Percentiles rank a stretch among this genome's conserved stretches.
These are phyloP conservation scores for Heliconius aoede DNA, from an alignment of 2,888 invertebrate species.

Conservation along the genomic window DNA sequence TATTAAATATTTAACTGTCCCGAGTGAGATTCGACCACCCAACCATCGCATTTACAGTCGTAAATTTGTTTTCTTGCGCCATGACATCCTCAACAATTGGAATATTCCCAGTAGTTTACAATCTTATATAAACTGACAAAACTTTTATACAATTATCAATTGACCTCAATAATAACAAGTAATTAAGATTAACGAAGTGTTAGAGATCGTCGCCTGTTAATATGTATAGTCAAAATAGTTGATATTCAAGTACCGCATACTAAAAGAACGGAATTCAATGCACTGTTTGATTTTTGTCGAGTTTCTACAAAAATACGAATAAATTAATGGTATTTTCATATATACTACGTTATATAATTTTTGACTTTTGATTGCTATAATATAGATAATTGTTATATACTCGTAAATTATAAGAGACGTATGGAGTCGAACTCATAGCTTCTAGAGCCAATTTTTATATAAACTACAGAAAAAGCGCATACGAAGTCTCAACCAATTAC, in stretches of 20 bases:
- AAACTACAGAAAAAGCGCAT: no score
- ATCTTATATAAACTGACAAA: not conserved
- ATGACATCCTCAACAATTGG: not conserved
- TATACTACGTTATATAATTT: not conserved
- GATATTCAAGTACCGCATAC: not conserved
- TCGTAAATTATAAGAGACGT: no score
- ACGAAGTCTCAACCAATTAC: not conserved
- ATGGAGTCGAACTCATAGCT: no score
- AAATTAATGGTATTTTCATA: not conserved
- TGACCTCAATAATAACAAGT: slow-evolving; percentile 54
- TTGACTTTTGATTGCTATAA: not conserved
- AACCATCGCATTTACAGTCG: no score
- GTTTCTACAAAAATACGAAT: not conserved
- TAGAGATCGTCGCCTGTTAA: slow-evolving; percentile 43
- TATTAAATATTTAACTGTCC: no score
- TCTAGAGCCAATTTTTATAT: no score
- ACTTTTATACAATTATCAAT: slow-evolving; percentile 46
- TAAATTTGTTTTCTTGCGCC: no score
- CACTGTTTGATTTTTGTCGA: not conserved
- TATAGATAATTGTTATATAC: no score
- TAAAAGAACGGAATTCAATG: not conserved
- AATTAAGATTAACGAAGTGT: slow-evolving; percentile 52
- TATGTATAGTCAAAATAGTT: slow-evolving; percentile 25
- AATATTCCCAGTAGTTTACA: not conserved
- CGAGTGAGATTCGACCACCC: no score